Conservation (phyloP, 2,888 invertebrate species). For the Sipunculus nudus region DNA sequence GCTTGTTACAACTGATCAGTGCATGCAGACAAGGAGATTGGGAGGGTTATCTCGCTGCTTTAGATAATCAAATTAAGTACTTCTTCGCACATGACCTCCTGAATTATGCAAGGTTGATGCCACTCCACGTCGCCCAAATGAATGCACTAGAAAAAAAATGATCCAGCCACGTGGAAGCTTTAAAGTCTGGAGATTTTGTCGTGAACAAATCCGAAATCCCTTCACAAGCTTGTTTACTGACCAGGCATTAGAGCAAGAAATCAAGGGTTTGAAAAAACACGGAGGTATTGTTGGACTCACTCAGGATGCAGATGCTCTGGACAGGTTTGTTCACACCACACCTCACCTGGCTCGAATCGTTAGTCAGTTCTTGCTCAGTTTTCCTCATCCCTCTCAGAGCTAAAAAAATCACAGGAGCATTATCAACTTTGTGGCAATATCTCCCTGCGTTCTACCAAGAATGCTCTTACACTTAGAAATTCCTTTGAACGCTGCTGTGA, state of each 20-base stretch:
- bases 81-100: slow-evolving; percentile 24
- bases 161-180: slow-evolving; percentile 17
- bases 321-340: slow-evolving; percentile 19
- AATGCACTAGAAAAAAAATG: slow-evolving; percentile 18
- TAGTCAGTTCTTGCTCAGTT: slow-evolving; percentile 1
- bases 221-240: slow-evolving; percentile 24
- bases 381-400: neutral
- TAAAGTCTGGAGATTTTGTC: slow-evolving; percentile 22
- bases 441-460: neutral
- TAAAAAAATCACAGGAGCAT: slow-evolving; percentile 1
- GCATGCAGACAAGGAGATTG: slow-evolving; percentile 19
- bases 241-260: slow-evolving; percentile 18
- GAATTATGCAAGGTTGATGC: slow-evolving; percentile 21
- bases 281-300: slow-evolving; percentile 22
- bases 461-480: slow-evolving; percentile 1
- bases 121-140: slow-evolving; percentile 19
- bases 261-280: slow-evolving; percentile 13
- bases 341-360: slow-evolving; percentile 16
- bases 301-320: slow-evolving; percentile 12
- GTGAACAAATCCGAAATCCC: slow-evolving; percentile 22
- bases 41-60: slow-evolving; percentile 17
- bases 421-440: slow-evolving; percentile 10
- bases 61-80: slow-evolving; percentile 21
- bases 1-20: slow-evolving; percentile 18
- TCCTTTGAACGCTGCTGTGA: neutral